These are phyloP conservation scores for Acrobasis repandana DNA, from an alignment of 2,888 invertebrate genomes.

Conservation along the genomic window DNA sequence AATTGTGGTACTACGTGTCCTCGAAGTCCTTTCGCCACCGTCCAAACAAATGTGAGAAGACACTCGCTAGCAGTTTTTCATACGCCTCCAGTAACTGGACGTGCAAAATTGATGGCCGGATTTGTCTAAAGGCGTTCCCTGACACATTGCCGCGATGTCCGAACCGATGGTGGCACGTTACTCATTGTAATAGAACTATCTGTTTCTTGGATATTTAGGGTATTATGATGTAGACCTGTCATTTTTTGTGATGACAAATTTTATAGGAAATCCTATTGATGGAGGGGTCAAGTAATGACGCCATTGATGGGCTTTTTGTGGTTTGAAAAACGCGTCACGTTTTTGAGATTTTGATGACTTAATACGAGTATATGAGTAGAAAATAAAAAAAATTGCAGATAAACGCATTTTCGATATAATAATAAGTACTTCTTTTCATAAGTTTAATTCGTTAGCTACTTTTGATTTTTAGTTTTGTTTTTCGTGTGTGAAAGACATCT, in stretches of 20 bases:
- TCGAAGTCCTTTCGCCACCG: background rate
- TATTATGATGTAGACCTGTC: conserved; percentile 1
- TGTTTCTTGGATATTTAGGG: conserved; percentile 16
- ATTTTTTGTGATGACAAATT: background rate
- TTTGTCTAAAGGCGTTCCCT: conserved; percentile 16
- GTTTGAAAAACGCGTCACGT: background rate
- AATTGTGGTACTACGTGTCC: background rate
- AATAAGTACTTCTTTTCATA: no score
- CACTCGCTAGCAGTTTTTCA: background rate
- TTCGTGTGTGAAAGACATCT: no score
- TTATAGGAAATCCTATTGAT: background rate
- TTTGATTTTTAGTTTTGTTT: no score
- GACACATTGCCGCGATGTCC: conserved; percentile 15
- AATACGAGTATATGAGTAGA: background rate
- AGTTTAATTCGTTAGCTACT: no score
- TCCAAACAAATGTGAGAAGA: background rate
- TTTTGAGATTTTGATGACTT: background rate
- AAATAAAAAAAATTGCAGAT: no score
- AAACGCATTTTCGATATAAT: no score
- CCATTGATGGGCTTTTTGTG: background rate
- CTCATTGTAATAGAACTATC: conserved; percentile 20
- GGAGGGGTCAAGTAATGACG: conserved; percentile 1
- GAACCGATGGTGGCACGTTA: conserved; percentile 13
- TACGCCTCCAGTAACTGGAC: background rate
- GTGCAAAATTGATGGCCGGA: conserved; percentile 7